Evolutionary conservation across 1,140 invertebrate genomes (phyloP), one percentile per base, ranked within the genome.

Genomic region (Thrips palmi): DNA sequence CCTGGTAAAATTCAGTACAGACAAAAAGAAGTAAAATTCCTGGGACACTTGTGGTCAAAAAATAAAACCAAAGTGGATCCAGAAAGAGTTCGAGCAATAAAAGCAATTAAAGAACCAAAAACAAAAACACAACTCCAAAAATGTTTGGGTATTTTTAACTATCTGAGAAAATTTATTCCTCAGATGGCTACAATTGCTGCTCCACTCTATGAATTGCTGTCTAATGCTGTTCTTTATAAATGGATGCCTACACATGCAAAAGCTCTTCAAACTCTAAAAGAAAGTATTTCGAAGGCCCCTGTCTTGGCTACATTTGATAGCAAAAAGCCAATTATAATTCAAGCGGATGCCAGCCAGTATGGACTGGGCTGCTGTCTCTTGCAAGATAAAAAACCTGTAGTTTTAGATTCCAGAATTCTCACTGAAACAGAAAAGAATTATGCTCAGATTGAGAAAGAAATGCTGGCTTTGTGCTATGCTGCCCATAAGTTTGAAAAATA

Each of bases 141-240:
- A 17, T 45, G 55, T 21, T 33, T 62, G 14, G 55, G 57, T 15
- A 53, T 59, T 46, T 35, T 52, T 7, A 55, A 51, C 42, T 58
- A 57, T 45, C 40, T 60, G 37, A 41, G 38, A 25, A 35, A 50
- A 41, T 61, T 53, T 47, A 52, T 60, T 14, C 47, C 45, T 11
- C 54, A 63, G 43, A 48, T 56, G 14, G 54, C 58, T 14, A 43
- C 54, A 21, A 21, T 48, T 7, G 55, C 55, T 4, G 42, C 39
- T 24, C 45, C 53, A 20, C 43, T 68, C 18, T 45, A 54, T 8
- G 37, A 52, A 3, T 42, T 67, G 6, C 35, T 56, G 18, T 55
- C 55, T 41, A 59, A 63, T 45, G 49, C 61, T 7, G 34, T 15
- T 11, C 7, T 18, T 5, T 61, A 52, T 34, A 5, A 37, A n/a